Evolutionary conservation across 2,113 vertebrate species (phyloP), one percentile per base, ranked within the genome.

Genomic region (Pterocles gutturalis): DNA sequence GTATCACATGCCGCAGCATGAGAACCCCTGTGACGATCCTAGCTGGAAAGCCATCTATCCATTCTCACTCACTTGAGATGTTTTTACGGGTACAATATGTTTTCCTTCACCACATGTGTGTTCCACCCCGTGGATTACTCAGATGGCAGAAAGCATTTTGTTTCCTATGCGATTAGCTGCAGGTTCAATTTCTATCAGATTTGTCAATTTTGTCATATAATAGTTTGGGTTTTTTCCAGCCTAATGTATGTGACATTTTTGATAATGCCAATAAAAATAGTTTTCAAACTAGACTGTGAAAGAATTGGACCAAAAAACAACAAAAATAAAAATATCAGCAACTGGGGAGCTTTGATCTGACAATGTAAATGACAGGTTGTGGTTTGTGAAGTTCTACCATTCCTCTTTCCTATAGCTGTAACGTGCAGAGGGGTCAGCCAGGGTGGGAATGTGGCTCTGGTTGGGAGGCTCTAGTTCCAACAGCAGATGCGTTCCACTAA

Each of bases 121-220:
- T 97, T 89, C 89, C 43, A 0, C 87, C 77, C 81, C 0, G 5
- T 80, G 93, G 66, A 89, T 87, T 62, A 10, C 58, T 64, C 3
- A 2, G 70, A 60, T 61, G 84, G 93, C 89, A 89, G 83, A 53
- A 73, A 70, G 83, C 5, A 38, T 29, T 96, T 84, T 92, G 91
- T 82, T 94, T 91, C 81, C 84, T 49, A 2, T 57, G 85, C 79
- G 71, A 90, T 94, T 94, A 94, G 85, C 92, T 91, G 91, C 91
- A 87, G 87, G 89, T 97, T 97, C 91, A 49, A n/a, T 94, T 95
- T 81, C 77, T 72, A 79, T 97, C 87, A 76, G 72, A 91, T 97
- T 95, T 95, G 77, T 81, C 87, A 46, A 31, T 60, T 65, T 38
- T 57, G 93, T 80, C 26, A 13, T 62, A 31, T 80, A 69, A 69